These are phyloP conservation scores for Phylloscopus whistleri DNA, from an alignment of 2,113 vertebrate genomes.

Conservation along the genomic window DNA sequence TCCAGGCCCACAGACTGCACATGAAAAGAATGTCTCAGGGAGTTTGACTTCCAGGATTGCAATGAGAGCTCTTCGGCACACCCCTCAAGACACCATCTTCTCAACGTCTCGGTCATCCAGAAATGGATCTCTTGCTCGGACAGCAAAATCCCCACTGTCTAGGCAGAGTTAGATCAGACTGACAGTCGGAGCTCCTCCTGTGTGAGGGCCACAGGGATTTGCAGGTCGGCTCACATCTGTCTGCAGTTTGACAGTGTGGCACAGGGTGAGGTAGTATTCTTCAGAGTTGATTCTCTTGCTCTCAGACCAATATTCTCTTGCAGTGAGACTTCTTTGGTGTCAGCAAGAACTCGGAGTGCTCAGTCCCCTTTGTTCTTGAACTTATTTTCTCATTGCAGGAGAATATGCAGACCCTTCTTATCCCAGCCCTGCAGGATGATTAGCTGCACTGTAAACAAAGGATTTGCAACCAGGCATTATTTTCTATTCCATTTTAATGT, in stretches of 20 bases:
- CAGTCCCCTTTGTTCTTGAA: background rate
- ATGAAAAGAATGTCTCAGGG: background rate
- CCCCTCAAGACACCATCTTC: background rate
- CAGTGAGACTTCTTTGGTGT: background rate
- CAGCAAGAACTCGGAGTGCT: background rate
- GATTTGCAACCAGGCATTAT: background rate
- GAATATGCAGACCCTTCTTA: background rate
- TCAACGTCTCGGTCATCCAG: background rate
- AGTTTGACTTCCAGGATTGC: background rate
- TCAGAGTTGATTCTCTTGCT: background rate
- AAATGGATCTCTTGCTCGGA: background rate
- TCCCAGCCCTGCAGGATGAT: background rate
- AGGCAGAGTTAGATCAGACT: background rate
- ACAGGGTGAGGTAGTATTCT: background rate
- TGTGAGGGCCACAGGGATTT: background rate
- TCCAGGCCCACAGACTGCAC: background rate
- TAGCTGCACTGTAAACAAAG: background rate
- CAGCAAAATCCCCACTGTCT: background rate
- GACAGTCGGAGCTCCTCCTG: background rate
- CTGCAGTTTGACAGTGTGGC: background rate
- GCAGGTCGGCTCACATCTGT: background rate
- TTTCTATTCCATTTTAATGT: background rate
- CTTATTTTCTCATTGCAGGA: background rate
- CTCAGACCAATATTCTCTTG: background rate
- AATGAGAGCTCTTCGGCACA: background rate